Conservation (phyloP, 2,888 invertebrate species). For the Catocala fraxini region DNA sequence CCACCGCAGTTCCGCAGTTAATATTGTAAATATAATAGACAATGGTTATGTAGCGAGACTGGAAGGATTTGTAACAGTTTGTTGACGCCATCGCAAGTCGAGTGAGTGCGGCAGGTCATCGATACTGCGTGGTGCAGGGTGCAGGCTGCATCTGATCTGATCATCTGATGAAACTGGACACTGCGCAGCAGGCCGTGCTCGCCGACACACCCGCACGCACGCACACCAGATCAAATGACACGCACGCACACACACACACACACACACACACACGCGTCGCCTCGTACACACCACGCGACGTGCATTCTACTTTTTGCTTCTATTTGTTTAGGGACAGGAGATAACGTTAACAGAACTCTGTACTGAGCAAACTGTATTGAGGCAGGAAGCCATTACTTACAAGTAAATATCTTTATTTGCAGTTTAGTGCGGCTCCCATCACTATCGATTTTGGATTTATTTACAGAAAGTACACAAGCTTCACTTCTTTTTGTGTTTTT, state of each 20-base stretch:
- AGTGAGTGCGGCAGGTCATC: slow-evolving; percentile 23
- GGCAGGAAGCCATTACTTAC: slow-evolving; percentile 11
- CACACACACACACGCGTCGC: slow-evolving; percentile 11
- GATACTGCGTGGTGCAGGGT: slow-evolving; percentile 32
- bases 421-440: not conserved
- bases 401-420: not conserved
- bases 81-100: slow-evolving; percentile 6
- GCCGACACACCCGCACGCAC: slow-evolving; percentile 21
- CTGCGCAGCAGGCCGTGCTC: slow-evolving; percentile 35
- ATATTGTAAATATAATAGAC: too few relatives aligned
- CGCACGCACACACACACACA: slow-evolving; percentile 26
- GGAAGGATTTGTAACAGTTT: slow-evolving; percentile 13
- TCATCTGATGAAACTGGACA: slow-evolving; percentile 48
- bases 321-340: slow-evolving; percentile 49
- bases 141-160: slow-evolving; percentile 45
- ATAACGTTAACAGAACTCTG: slow-evolving; percentile 28
- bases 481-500: not conserved
- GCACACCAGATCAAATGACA: slow-evolving; percentile 29
- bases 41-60: too few relatives aligned
- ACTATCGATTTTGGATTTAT: slow-evolving; percentile 1
- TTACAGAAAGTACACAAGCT: slow-evolving; percentile 6
- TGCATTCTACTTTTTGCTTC: slow-evolving; percentile 32
- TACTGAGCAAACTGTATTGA: slow-evolving; percentile 4
- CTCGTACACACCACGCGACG: slow-evolving; percentile 18
- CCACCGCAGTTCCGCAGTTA: too few relatives aligned